These are phyloP conservation scores for Chaetodon trifascialis DNA, from an alignment of 2,113 vertebrate species.

Conservation along the genomic window DNA sequence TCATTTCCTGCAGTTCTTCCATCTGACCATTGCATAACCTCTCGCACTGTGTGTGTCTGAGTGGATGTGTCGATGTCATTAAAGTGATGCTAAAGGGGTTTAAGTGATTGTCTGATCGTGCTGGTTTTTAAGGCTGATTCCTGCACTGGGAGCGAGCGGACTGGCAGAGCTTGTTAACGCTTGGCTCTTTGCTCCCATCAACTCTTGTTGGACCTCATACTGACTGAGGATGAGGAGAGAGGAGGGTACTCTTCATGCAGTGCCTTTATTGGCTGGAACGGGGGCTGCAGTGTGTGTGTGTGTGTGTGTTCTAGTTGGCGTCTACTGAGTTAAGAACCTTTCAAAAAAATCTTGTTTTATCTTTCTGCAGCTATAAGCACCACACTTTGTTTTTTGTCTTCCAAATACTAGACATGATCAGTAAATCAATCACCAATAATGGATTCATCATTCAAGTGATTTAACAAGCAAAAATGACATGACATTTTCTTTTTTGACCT, in stretches of 20 bases:
- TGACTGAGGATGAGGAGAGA: slow-evolving; percentile 46
- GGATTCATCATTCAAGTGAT: too few relatives aligned
- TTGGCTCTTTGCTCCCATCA: slow-evolving; percentile 70
- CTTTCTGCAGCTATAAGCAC: too few relatives aligned
- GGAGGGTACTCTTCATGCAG: slow-evolving; percentile 25
- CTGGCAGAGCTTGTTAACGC: slow-evolving; percentile 76
- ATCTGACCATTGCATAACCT: slow-evolving; percentile 57
- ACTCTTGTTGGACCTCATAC: slow-evolving; percentile 50
- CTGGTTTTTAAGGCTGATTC: slow-evolving; percentile 68
- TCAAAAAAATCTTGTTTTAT: neutral
- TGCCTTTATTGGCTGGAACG: neutral
- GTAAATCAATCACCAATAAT: neutral
- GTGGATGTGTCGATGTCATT: slow-evolving; percentile 58
- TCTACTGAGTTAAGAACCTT: neutral
- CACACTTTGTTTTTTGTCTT: neutral
- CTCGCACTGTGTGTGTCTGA: neutral
- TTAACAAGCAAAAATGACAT: too few relatives aligned
- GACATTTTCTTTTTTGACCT: neutral
- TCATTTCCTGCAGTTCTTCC: slow-evolving; percentile 53
- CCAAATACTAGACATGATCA: neutral
- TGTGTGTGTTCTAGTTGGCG: neutral
- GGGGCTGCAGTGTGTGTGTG: neutral
- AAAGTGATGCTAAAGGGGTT: slow-evolving; percentile 74
- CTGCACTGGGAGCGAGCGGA: slow-evolving; percentile 54
- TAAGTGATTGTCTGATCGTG: slow-evolving; percentile 77